A percentile compares a stretch with the other conserved stretches of the same genome.
phyloP scores from a whole-genome alignment of 2,888 invertebrate species.

The Andrena minutula region DNA sequence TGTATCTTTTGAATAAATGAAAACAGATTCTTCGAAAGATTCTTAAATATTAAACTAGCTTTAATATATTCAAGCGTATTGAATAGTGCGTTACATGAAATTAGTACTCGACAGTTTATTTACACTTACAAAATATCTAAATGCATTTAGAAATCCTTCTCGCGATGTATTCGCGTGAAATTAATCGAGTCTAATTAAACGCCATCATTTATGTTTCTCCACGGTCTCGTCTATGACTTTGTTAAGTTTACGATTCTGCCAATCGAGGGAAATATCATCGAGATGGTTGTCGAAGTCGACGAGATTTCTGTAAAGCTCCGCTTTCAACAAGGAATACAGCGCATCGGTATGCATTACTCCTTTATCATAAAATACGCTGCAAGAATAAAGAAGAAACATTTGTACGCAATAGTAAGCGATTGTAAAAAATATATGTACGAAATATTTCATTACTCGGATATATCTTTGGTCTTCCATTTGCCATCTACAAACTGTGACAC shows the following conservation, averaged over 20 bases:
- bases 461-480: conserved; percentile 90
- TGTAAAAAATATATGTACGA: conserved; percentile 27
- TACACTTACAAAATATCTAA: conserved; percentile 30
- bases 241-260: conserved; percentile 92
- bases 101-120: conserved; percentile 18
- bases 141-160: conserved; percentile 20
- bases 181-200: conserved; percentile 1
- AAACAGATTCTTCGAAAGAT: no score
- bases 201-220: conserved; percentile 62
- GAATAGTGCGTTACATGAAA: background rate
- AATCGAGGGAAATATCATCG: conserved; percentile 95
- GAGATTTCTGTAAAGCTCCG: conserved; percentile 91
- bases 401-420: background rate
- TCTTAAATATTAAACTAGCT: background rate
- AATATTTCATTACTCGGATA: conserved; percentile 83
- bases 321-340: conserved; percentile 90
- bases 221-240: conserved; percentile 86
- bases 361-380: conserved; percentile 79
- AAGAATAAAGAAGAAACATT: conserved; percentile 45
- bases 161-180: conserved; percentile 8
- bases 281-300: conserved; percentile 99
- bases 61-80: background rate
- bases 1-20: no score
- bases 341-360: conserved; percentile 87
- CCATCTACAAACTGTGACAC: conserved; percentile 90